phyloP scores from a whole-genome alignment of 2,888 invertebrate species.

The Pseudococcus viburni region DNA sequence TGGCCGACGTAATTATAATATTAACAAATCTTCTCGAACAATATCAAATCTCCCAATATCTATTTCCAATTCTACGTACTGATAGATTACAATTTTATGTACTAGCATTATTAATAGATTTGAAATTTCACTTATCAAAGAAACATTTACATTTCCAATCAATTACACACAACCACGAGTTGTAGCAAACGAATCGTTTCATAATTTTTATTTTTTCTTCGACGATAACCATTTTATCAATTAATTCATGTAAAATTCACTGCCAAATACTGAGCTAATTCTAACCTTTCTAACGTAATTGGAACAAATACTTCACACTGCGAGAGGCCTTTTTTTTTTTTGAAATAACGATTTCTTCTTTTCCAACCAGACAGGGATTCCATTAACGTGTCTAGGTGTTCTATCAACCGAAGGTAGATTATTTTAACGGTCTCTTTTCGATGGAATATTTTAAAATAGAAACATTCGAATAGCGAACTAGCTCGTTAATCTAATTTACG shows the following conservation, averaged over 20 bases:
- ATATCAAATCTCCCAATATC: constrained; percentile 22
- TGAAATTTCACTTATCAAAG: not conserved
- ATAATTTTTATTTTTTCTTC: constrained; percentile 47
- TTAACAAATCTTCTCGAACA: constrained; percentile 41
- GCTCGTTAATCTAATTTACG: constrained; percentile 27
- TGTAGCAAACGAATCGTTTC: constrained; percentile 36
- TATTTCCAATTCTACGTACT: constrained; percentile 33
- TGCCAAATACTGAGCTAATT: not conserved
- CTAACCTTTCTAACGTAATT: not conserved
- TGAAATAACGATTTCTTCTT: not conserved
- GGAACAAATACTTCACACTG: not conserved
- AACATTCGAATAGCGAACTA: not conserved
- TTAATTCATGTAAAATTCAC: constrained; percentile 28
- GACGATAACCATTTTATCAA: constrained; percentile 8
- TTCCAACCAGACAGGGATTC: not conserved
- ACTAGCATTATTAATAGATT: not conserved
- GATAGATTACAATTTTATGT: constrained; percentile 36
- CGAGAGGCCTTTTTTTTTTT: not conserved
- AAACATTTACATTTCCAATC: constrained; percentile 2
- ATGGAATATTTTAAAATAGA: constrained; percentile 8
- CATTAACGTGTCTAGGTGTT: not conserved
- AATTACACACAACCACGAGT: not conserved
- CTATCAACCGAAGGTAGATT: not conserved
- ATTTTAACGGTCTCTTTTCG: not conserved
- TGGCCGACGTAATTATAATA: not conserved